These are phyloP conservation scores for Ceratosolen fusciceps DNA, from an alignment of 1,140 invertebrate genomes.

Conservation along the genomic window DNA sequence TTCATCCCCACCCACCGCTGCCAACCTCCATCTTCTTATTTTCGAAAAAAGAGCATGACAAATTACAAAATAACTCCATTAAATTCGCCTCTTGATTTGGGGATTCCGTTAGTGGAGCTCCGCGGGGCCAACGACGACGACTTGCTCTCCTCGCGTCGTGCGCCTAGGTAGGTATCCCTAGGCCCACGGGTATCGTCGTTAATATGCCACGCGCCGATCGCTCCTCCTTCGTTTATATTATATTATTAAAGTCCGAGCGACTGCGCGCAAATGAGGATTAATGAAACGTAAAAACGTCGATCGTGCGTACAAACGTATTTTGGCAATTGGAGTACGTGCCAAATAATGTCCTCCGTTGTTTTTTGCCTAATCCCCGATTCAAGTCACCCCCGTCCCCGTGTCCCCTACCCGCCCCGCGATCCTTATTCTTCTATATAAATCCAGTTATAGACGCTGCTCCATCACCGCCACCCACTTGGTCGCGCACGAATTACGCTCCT, in stretches of 20 bases:
- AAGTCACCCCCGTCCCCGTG: too few relatives aligned
- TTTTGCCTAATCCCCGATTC: not conserved
- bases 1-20: not conserved
- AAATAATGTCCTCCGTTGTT: not conserved
- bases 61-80: conserved; percentile 46
- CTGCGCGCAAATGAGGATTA: too few relatives aligned
- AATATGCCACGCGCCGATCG: not conserved
- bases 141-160: not conserved
- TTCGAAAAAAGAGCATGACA: conserved; percentile 24
- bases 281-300: not conserved
- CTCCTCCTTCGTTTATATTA: not conserved
- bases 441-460: too few relatives aligned
- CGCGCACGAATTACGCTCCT: too few relatives aligned
- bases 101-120: too few relatives aligned
- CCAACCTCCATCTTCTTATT: not conserved
- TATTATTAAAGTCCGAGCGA: too few relatives aligned
- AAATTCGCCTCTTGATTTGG: conserved; percentile 42
- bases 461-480: too few relatives aligned
- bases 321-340: not conserved
- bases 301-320: not conserved
- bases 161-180: not conserved
- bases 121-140: too few relatives aligned
- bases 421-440: too few relatives aligned
- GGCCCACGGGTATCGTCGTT: too few relatives aligned
- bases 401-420: too few relatives aligned